Conservation (phyloP, 2,113 vertebrate genomes). For the Sardina pilchardus region DNA sequence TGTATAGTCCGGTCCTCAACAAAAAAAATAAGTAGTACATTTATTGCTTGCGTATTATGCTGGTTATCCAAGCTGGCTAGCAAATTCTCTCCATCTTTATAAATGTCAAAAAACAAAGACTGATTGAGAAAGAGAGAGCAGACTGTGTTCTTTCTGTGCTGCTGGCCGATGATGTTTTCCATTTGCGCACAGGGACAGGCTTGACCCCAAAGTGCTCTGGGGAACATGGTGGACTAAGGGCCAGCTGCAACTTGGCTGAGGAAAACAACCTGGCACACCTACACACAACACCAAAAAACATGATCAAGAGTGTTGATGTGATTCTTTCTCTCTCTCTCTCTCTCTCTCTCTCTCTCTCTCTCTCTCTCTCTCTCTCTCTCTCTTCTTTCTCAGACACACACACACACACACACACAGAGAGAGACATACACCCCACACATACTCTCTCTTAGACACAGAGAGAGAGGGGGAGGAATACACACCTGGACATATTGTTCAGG, state of each 20-base stretch:
- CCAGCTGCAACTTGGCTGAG: conserved; percentile 6
- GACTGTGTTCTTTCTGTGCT: background rate
- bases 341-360: background rate
- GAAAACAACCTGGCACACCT: background rate
- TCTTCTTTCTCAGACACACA: background rate
- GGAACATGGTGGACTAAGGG: background rate
- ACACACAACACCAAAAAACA: background rate
- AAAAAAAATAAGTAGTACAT: background rate
- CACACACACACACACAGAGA: background rate
- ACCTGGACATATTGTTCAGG: background rate
- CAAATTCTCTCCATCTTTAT: background rate
- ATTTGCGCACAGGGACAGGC: conserved; percentile 8
- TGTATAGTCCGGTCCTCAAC: background rate
- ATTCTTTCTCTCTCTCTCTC: background rate
- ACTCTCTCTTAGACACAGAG: background rate
- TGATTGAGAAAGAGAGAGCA: background rate
- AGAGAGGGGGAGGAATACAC: background rate
- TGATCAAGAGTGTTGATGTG: background rate
- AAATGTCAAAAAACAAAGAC: conserved; percentile 2
- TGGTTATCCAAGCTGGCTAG: background rate
- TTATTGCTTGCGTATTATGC: background rate
- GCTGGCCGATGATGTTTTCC: conserved; percentile 3
- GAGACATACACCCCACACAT: too few species aligned
- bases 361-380: background rate
- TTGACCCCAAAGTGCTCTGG: background rate